Base-by-base conservation (phyloP, 2,888 invertebrate genomes). In the Lithophane socia region DNA sequence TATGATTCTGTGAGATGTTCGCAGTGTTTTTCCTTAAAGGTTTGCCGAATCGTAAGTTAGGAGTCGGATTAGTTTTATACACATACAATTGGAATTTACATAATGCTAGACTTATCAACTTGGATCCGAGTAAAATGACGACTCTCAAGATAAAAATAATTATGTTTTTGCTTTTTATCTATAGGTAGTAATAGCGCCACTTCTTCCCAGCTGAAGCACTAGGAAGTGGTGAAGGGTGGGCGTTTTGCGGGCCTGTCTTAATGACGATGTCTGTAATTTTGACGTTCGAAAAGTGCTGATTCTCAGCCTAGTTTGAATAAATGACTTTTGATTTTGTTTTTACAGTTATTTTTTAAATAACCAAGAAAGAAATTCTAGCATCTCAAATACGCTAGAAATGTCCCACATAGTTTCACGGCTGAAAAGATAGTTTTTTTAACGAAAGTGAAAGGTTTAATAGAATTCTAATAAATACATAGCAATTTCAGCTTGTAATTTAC, bases 11-110 rank as follows among this genome's bases (percentile, higher is more conserved):
- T 56, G 42, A 71, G 56, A 58, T 84, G 66, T 79, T 79, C 21
- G 61, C 18, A 10, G 2, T 13, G 49, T 16, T 77, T 77, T 77
- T 82, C 86, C 83, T 85, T 67, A 68, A 18, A 0, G 47, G 10
- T 60, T 56, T 61, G 56, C 2, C 54, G 75, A 58, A 56, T 75
- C 74, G 13, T 42, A 60, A 58, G 47, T n/a, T 3, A 24, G 47
- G 16, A 56, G n/a, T 24, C 63, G n/a, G 42, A 12, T 7, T 8
- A 2, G 16, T 13, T 47, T 49, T 24, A 18, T 24, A 47, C 16
- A 18, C 10, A 16, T 24, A 58, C 9, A 18, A 3, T 42, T 64
- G 1, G 13, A 64, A 37, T 37, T 16, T 42, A 21, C 18, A 44
- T 18, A 69, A 69, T 58, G 44, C 13, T 21, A 7, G 54, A 21